Conservation (phyloP, 1,140 invertebrate genomes). For the Halyomorpha halys region DNA sequence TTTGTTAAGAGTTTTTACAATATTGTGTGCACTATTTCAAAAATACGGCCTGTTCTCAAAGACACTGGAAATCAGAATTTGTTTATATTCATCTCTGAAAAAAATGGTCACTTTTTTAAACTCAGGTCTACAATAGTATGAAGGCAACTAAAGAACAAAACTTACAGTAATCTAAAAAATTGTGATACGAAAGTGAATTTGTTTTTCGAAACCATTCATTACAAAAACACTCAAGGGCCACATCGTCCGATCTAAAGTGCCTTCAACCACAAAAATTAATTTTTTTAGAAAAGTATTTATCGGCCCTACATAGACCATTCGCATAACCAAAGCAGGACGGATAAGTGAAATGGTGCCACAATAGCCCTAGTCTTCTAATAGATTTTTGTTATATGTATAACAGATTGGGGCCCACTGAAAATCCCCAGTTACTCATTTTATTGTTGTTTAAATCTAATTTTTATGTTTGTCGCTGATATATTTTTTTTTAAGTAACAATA, state of each 20-base stretch:
- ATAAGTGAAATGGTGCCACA: slow-evolving; percentile 27
- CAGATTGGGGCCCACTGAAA: slow-evolving; percentile 30
- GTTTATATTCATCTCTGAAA: slow-evolving; percentile 27
- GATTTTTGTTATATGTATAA: slow-evolving; percentile 16
- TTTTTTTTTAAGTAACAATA: slow-evolving; percentile 30
- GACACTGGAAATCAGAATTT: slow-evolving; percentile 27
- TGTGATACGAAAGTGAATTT: slow-evolving; percentile 30
- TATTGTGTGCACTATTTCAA: slow-evolving; percentile 26
- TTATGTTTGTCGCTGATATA: slow-evolving; percentile 27
- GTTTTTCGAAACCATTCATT: slow-evolving; percentile 33
- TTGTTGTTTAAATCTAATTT: slow-evolving; percentile 29
- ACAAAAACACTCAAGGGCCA: slow-evolving; percentile 31
- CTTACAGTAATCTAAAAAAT: slow-evolving; percentile 31
- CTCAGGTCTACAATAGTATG: slow-evolving; percentile 33
- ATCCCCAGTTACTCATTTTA: slow-evolving; percentile 31
- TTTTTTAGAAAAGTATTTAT: slow-evolving; percentile 33
- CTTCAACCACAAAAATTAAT: slow-evolving; percentile 35
- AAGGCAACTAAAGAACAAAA: slow-evolving; percentile 34
- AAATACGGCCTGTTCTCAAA: slow-evolving; percentile 29
- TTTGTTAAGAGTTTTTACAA: neutral
- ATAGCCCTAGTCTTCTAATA: slow-evolving; percentile 22
- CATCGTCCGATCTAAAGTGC: slow-evolving; percentile 35
- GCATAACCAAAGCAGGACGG: slow-evolving; percentile 33
- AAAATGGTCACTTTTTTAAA: slow-evolving; percentile 30
- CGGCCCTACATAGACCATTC: slow-evolving; percentile 35